Evolutionary conservation across 2,113 vertebrate genomes (phyloP), one percentile per base, ranked within the genome.

Genomic region (Lamprologus ornatipinnis): DNA sequence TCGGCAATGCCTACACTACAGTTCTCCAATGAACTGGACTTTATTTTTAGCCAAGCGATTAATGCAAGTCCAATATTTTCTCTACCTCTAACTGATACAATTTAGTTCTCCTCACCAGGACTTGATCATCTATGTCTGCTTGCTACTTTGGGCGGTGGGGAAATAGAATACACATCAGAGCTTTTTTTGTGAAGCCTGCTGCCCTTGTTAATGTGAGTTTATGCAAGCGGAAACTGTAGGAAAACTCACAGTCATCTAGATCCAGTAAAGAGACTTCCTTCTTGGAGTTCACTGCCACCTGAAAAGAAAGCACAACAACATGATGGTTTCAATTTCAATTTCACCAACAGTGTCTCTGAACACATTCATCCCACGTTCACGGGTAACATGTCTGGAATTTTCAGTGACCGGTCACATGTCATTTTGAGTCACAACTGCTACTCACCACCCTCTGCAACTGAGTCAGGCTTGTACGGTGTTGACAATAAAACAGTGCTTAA

Each of bases 161-260:
- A 82, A 49, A 82, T 21, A 28, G 28, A 81, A 51, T 31, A 63
- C 35, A 23, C 40, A 73, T 70, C 35, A 68, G 37, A 70, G 21
- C 3, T 9, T 9, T 14, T 26, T 31, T 19, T 82, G 54, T 28
- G 17, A 7, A 55, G 26, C 17, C 63, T 31, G 9, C 10, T 70
- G 84, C 57, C 19, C n/a, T 23, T 42, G 19, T 11, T 26, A 45
- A 81, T 3, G 1, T 7, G 75, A 23, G 17, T 78, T 78, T 78
- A 51, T 78, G 9, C 1, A 17, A 84, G 35, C 14, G 3, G 33
- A 82, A 78, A 45, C 35, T 57, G 31, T 19, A 81, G 17, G 55
- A 40, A 11, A 88, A 98, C 98, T 98, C 95, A 99, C 98, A 98
- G 91, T 99, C 97, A 90, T 98, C 97, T 51, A 99, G 95, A 95